Percentiles rank a stretch among this genome's conserved stretches.
Evolutionary conservation across 2,888 invertebrate genomes (phyloP).

Genomic region (Lypha dubia): DNA sequence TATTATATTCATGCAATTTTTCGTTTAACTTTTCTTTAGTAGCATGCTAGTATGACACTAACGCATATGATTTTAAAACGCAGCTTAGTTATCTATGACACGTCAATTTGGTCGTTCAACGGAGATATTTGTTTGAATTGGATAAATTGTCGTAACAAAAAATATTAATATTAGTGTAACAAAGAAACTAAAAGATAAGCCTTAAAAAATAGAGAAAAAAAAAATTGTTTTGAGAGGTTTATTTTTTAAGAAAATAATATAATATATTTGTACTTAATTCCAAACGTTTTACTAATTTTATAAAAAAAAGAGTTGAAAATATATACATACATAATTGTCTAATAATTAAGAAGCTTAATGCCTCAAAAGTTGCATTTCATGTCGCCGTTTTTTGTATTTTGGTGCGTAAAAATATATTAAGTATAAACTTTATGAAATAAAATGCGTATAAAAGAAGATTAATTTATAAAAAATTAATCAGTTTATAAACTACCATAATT

Average conservation of each 20-base stretch:
- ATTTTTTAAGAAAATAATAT: background rate
- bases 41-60: conserved; percentile 1
- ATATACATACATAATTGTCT: conserved; percentile 44
- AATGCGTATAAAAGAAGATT: background rate
- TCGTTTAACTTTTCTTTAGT: conserved; percentile 51
- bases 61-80: conserved; percentile 55
- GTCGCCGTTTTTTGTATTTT: background rate
- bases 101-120: conserved; percentile 70
- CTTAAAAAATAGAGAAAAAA: conserved; percentile 34
- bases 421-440: too few species aligned
- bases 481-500: background rate
- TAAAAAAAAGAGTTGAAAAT: conserved; percentile 53
- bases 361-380: conserved; percentile 29
- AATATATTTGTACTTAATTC: conserved; percentile 47
- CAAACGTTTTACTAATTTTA: conserved; percentile 53
- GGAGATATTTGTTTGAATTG: conserved; percentile 9
- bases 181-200: conserved; percentile 31
- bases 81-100: conserved; percentile 73
- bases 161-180: conserved; percentile 21
- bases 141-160: conserved; percentile 42
- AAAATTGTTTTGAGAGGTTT: conserved; percentile 23
- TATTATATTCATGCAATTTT: conserved; percentile 45
- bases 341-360: conserved; percentile 5
- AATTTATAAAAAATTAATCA: background rate
- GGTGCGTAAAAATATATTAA: conserved; percentile 1